These are phyloP conservation scores for Agrotis puta DNA, from an alignment of 2,888 invertebrate species.

Conservation along the genomic window DNA sequence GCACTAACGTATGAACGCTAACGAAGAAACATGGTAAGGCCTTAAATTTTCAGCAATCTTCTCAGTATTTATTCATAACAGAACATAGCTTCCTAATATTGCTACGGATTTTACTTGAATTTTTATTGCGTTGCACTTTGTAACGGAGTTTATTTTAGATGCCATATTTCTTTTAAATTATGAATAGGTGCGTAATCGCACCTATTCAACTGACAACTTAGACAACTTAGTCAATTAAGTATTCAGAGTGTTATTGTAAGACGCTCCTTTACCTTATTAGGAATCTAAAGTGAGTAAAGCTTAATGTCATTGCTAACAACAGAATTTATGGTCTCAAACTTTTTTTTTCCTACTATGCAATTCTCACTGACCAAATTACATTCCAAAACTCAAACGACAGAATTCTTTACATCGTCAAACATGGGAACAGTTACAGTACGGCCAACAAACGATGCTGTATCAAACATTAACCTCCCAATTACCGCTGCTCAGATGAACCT, in stretches of 20 bases:
- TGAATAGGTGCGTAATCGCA: background rate
- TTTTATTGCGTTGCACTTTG: conserved; percentile 37
- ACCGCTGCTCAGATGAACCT: conserved; percentile 66
- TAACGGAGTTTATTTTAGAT: conserved; percentile 22
- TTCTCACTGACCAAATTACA: background rate
- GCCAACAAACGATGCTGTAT: conserved; percentile 61
- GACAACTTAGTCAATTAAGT: background rate
- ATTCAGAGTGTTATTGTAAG: background rate
- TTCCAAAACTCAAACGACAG: conserved; percentile 26
- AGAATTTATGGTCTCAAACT: background rate
- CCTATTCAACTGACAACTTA: background rate
- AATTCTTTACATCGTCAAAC: conserved; percentile 42
- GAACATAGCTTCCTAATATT: conserved; percentile 56
- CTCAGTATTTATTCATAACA: conserved; percentile 47
- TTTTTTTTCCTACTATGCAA: background rate
- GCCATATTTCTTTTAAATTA: conserved; percentile 4
- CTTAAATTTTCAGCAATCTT: conserved; percentile 57
- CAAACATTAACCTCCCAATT: conserved; percentile 61
- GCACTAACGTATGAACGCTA: conserved; percentile 74
- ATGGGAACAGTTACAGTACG: conserved; percentile 62
- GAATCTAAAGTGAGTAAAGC: background rate
- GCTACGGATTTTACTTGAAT: conserved; percentile 44
- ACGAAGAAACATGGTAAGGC: conserved; percentile 69
- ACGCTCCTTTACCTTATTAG: background rate
- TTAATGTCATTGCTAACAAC: background rate